phyloP scores from a whole-genome alignment of 2,113 vertebrate genomes.

The Rana temporaria region DNA sequence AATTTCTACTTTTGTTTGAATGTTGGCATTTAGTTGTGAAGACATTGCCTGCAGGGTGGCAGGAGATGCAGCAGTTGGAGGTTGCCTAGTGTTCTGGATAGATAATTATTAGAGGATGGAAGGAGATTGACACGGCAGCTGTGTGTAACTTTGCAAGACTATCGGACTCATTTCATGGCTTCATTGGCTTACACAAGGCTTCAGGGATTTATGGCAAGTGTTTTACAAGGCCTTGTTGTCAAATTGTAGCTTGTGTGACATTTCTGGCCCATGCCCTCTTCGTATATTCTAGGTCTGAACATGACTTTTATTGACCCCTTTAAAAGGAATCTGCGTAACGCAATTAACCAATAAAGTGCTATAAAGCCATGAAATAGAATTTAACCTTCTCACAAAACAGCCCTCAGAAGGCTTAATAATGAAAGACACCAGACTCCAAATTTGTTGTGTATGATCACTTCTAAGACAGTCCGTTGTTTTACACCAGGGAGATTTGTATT shows the following conservation, averaged over 20 bases:
- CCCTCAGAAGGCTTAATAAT: not conserved
- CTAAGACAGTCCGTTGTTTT: too few species aligned
- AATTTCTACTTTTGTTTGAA: constrained; percentile 4
- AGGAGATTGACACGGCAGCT: not conserved
- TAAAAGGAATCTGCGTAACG: not conserved
- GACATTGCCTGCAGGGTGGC: constrained; percentile 3
- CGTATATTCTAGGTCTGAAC: not conserved
- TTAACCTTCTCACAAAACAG: not conserved
- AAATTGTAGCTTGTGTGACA: not conserved
- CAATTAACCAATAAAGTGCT: constrained; percentile 5
- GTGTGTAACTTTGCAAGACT: not conserved
- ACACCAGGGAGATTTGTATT: too few species aligned
- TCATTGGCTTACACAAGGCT: not conserved
- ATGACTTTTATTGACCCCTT: not conserved
- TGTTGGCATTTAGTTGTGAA: constrained; percentile 4
- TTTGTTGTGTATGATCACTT: too few species aligned
- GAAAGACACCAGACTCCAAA: not conserved
- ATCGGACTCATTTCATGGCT: not conserved
- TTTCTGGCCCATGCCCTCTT: not conserved
- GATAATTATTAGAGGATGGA: not conserved
- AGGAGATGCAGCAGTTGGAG: not conserved
- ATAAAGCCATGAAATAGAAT: constrained; percentile 11
- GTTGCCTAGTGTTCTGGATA: not conserved
- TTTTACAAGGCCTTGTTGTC: constrained; percentile 10
- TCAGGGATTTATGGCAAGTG: not conserved